Base-by-base conservation (phyloP, 2,797 vertebrate genomes). In the Pangasius sanitwongsei region DNA sequence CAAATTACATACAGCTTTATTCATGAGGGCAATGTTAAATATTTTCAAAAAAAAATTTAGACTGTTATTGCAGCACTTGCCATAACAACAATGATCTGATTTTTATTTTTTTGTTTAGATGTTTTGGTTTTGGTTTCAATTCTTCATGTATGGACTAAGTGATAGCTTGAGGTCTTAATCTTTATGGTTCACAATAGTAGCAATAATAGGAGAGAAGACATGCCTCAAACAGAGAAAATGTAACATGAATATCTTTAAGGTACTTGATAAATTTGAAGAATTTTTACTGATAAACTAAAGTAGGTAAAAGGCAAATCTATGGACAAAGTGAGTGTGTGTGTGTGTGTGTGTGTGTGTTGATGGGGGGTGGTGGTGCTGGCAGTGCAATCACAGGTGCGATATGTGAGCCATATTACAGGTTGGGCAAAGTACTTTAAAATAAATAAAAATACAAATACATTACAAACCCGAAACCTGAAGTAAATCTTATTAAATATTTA, bases 91-190 rank as follows among this genome's bases (percentile, higher is more conserved):
- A 41, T 13, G 11, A 82, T 61, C 34, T 4, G 23, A 41, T 11
- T 37, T 37, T n/a, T n/a, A n/a, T 37, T 50, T 44, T 23, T 20
- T 18, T 18, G 0, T 12, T 50, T 50, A 9, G 0, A 55, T 20
- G 28, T 78, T 78, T 53, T 78, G 48, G 25, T 78, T 53, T 53
- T 77, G 74, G 44, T 77, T 77, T 77, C 28, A 55, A 55, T 78
- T 61, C 11, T 34, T 59, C 31, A 31, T 81, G 18, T 55, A 34
- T 57, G 11, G 6, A 57, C 6, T 31, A 31, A n/a, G 31, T 78
- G 75, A 23, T 53, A n/a, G 4, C 48, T 81, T 81, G 13, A 6
- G 77, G n/a, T 55, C 16, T 8, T 34, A 80, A 55, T 15, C n/a
- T 31, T 55, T 53, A 37, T 70, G 69, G 69, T 37, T 70, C 15